Evolutionary conservation across 2,113 vertebrate genomes (phyloP).

Genomic region (Zosterops pallidus): DNA sequence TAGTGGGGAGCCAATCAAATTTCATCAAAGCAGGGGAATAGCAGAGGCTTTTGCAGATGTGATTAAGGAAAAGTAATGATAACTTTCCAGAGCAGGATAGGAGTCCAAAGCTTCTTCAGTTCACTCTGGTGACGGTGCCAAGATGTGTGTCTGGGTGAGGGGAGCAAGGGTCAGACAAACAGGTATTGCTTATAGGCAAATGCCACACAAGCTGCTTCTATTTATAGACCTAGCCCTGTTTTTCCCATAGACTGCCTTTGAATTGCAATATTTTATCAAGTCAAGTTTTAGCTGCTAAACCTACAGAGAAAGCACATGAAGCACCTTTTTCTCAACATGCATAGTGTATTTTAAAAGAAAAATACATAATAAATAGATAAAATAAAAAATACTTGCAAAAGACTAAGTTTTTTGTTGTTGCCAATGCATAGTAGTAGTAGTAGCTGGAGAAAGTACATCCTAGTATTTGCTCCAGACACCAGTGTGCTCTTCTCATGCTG

Average conservation of each 20-base stretch:
- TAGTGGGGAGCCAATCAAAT: neutral
- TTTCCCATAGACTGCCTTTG: neutral
- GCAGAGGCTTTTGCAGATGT: neutral
- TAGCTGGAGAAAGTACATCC: neutral
- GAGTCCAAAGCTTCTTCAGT: neutral
- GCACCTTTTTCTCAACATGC: accelerated
- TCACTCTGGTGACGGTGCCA: neutral
- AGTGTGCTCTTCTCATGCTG: neutral
- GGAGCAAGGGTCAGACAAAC: neutral
- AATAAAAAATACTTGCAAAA: neutral
- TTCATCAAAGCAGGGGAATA: neutral
- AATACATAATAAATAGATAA: too few relatives aligned
- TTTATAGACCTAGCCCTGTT: neutral
- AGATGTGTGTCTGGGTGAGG: neutral
- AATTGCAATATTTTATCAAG: neutral
- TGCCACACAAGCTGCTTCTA: neutral
- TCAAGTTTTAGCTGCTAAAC: neutral
- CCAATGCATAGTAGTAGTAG: neutral
- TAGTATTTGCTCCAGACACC: neutral
- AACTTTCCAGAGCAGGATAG: neutral
- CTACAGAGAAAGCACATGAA: neutral
- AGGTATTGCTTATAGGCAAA: neutral
- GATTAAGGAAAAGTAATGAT: neutral
- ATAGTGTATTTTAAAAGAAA: neutral
- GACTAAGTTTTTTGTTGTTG: neutral